Evolutionary conservation across 1,140 invertebrate species (phyloP), one percentile per base, ranked within the genome.

Genomic region (Manduca sexta): DNA sequence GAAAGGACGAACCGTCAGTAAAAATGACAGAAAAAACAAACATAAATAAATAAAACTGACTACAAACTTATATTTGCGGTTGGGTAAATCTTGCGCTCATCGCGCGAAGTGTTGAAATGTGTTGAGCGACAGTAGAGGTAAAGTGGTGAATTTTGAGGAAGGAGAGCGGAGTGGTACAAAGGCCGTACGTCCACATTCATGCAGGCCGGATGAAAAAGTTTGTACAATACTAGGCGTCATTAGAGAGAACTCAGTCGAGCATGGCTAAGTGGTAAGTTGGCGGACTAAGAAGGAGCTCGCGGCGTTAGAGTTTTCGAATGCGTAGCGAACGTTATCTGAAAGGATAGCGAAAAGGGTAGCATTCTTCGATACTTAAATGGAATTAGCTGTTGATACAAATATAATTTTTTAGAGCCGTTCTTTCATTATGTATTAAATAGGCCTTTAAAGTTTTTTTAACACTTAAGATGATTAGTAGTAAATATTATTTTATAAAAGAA

Each of bases 221-320:
- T 54, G 63, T 58, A 64, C 64, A 69, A 72, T 69, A 49, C 56
- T 55, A 56, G 50, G 57, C 69, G 64, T 69, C 69, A 67, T 69
- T 72, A 72, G 59, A 62, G 52, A 46, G 56, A 26, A 45, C 48
- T 41, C 50, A 30, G 44, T 47, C 35, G 53, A 58, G 64, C 52
- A 44, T 49, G 62, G 58, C 56, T 67, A 62, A 70, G 67, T 71
- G 60, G 55, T 56, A 68, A 71, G 64, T 71, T 65, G 49, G 12
- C 40, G 52, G 21, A 49, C 39, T 26, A 39, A 31, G 38, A 18
- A 26, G 31, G 44, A 26, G 18, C 45, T 33, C 8, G 38, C 8
- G 14, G 38, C 10, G 10, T 40, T 47, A 16, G 21, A 26, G 21
- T 26, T 26, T 26, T 26, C 21, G 21, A 26, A 1, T 5, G 8